Conservation (phyloP, 2,888 invertebrate species). For the Odontothrips loti region DNA sequence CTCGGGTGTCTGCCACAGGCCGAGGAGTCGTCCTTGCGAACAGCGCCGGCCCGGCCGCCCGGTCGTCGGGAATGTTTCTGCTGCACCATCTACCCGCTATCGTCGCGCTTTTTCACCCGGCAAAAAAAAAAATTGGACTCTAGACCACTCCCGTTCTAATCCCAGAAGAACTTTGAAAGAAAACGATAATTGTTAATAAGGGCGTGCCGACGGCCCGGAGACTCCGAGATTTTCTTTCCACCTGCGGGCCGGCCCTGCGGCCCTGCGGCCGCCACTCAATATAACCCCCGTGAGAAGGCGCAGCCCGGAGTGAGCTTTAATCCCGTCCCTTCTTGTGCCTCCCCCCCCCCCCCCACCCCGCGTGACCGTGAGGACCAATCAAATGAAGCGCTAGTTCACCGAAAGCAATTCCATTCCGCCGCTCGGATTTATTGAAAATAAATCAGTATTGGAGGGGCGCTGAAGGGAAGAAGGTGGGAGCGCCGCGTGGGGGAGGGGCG, state of each 20-base stretch:
- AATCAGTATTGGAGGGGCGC: constrained; percentile 21
- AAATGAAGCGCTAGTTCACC: constrained; percentile 8
- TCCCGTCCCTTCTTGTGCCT: not conserved
- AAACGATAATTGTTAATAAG: not conserved
- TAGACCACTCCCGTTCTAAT: no score
- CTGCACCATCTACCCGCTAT: no score
- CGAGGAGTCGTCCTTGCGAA: no score
- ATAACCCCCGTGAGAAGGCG: not conserved
- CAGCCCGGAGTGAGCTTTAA: not conserved
- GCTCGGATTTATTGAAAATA: constrained; percentile 21
- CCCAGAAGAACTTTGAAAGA: no score
- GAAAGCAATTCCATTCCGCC: constrained; percentile 23
- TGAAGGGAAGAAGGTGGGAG: not conserved
- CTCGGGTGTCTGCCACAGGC: no score
- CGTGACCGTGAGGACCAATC: constrained; percentile 6
- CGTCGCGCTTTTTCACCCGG: no score
- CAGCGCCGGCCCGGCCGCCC: no score
- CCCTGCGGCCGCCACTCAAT: not conserved
- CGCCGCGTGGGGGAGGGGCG: not conserved
- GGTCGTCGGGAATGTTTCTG: no score
- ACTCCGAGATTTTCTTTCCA: not conserved
- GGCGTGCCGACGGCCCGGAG: not conserved
- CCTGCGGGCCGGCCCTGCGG: not conserved
- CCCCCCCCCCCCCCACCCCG: not conserved
- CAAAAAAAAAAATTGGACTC: no score